Conservation (phyloP, 2,888 invertebrate genomes). For the Smittia aterrima region DNA sequence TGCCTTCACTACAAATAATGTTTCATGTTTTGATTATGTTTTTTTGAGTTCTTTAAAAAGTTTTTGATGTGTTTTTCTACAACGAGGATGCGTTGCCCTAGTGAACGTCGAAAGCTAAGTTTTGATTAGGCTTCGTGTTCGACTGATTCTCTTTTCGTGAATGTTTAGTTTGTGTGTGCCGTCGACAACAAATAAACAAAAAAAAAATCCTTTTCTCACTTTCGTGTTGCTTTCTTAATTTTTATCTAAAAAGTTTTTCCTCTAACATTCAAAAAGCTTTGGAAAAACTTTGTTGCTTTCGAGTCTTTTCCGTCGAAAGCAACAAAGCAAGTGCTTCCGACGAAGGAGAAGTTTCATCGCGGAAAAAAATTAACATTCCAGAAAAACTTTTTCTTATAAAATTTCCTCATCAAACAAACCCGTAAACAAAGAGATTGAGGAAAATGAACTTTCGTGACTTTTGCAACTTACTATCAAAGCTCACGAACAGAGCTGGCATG, state of each 20-base stretch:
- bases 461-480: slow-evolving; percentile 82
- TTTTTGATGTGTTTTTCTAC: background rate
- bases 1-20: slow-evolving; percentile 56
- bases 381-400: background rate
- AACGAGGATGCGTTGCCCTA: background rate
- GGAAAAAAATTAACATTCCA: background rate
- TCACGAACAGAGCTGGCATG: slow-evolving; percentile 91
- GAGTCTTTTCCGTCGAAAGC: background rate
- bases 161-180: slow-evolving; percentile 8
- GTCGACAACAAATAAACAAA: background rate
- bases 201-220: background rate
- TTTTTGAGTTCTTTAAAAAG: slow-evolving; percentile 6
- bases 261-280: slow-evolving; percentile 14
- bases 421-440: background rate
- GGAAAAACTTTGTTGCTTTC: background rate
- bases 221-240: background rate
- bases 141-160: background rate
- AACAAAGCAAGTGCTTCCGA: slow-evolving; percentile 2
- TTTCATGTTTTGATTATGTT: slow-evolving; percentile 36
- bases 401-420: background rate
- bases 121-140: slow-evolving; percentile 7
- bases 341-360: background rate
- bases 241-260: slow-evolving; percentile 5
- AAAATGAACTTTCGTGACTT: background rate
- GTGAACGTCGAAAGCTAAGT: background rate